phyloP scores from a whole-genome alignment of 2,888 invertebrate genomes.

The Polylopha cassiicola region DNA sequence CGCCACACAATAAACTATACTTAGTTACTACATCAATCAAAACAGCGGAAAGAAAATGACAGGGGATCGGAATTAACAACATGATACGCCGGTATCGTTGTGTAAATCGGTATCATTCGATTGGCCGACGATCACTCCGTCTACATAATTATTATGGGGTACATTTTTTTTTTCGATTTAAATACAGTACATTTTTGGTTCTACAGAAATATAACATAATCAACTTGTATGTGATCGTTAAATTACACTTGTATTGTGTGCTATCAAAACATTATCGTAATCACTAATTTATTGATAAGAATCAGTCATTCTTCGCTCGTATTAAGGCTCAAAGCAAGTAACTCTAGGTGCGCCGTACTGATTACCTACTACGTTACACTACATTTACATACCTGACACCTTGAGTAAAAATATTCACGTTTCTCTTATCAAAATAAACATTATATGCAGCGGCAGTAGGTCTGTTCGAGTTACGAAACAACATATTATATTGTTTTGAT shows the following conservation, averaged over 20 bases:
- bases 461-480: too few species aligned
- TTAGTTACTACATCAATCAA: conserved; percentile 38
- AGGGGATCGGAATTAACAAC: conserved; percentile 30
- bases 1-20: conserved; percentile 23
- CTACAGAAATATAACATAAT: too few species aligned
- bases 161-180: too few species aligned
- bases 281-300: conserved; percentile 22
- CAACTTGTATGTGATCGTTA: too few species aligned
- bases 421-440: too few species aligned
- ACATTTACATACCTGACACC: too few species aligned
- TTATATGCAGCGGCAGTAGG: too few species aligned
- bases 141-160: conserved; percentile 7
- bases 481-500: too few species aligned
- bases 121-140: conserved; percentile 4
- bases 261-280: conserved; percentile 24
- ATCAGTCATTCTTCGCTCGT: conserved; percentile 9
- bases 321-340: too few species aligned
- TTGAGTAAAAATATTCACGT: too few species aligned
- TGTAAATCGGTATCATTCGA: conserved; percentile 11
- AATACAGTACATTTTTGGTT: too few species aligned
- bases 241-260: conserved; percentile 7
- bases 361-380: conserved; percentile 7
- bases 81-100: conserved; percentile 16
- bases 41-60: conserved; percentile 35
- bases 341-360: conserved; percentile 18